Base-by-base conservation (phyloP, 2,888 invertebrate genomes). In the Dastarcus helophoroides region DNA sequence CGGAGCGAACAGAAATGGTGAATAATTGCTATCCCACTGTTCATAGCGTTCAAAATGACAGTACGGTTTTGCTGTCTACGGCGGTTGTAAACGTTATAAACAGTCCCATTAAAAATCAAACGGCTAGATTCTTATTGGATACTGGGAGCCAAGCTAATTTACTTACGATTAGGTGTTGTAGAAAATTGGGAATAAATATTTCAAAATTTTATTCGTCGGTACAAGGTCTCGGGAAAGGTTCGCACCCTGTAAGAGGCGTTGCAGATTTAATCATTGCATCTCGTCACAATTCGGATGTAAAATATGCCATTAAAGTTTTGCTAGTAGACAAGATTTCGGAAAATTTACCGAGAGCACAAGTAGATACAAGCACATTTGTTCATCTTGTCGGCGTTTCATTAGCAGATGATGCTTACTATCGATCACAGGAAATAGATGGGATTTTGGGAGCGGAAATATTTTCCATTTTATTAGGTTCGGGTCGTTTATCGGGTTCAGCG, bases 311-410 rank as follows among this genome's bases (percentile, higher is more conserved):
- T 3, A 25, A 25, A n/a, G 25, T 13, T 3, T 10, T 25, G 9
- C 13, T 25, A 25, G 25, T 25, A 10, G 25, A 25, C 12, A 25
- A 13, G 25, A 25, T 25, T 4, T 10, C 25, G 3, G 7, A 25
- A n/a, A 4, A 6, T 25, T 13, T 6, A 3, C 3, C 25, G 13
- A 25, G 13, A 6, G 3, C n/a, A n/a, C n/a, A n/a, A n/a, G n/a
- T n/a, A n/a, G n/a, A n/a, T n/a, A n/a, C n/a, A n/a, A n/a, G n/a
- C n/a, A n/a, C n/a, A n/a, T n/a, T n/a, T n/a, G n/a, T n/a, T n/a
- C n/a, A n/a, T n/a, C n/a, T n/a, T n/a, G n/a, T n/a, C n/a, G n/a
- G n/a, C n/a, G n/a, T n/a, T n/a, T n/a, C n/a, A n/a, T n/a, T n/a
- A n/a, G n/a, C n/a, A n/a, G n/a, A n/a, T n/a, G n/a, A n/a, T n/a